A percentile compares a stretch with the other conserved stretches of the same genome.
Conservation (phyloP, 1,140 invertebrate species). For the Platorchestia sp. region DNA sequence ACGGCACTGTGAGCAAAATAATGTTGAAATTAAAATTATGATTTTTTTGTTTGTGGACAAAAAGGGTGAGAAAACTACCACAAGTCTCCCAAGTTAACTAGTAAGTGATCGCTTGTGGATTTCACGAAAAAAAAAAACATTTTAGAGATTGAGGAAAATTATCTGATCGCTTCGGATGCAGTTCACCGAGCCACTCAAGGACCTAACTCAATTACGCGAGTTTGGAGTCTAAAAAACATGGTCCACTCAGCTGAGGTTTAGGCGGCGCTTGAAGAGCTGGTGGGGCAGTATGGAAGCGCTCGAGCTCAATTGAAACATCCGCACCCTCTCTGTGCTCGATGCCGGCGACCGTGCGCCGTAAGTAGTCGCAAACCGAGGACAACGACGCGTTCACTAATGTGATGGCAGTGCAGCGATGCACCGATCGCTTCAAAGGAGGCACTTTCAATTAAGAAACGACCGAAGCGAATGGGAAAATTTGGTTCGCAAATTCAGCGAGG, state of each 20-base stretch:
- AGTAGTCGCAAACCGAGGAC: not conserved
- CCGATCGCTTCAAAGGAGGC: not conserved
- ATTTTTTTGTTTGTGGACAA: too few relatives aligned
- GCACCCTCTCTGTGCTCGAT: not conserved
- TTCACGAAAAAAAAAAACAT: not conserved
- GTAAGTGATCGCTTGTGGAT: not conserved
- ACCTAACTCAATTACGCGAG: conserved; percentile 34
- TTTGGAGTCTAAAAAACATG: conserved; percentile 17
- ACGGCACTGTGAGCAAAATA: too few relatives aligned
- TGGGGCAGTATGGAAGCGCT: not conserved
- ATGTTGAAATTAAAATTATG: too few relatives aligned
- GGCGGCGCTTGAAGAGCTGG: not conserved
- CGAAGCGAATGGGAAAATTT: not conserved
- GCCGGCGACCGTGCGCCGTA: not conserved
- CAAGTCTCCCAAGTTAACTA: too few relatives aligned
- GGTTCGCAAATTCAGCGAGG: not conserved
- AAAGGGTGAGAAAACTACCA: too few relatives aligned
- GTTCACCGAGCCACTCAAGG: not conserved
- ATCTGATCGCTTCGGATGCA: not conserved
- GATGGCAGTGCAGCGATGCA: not conserved
- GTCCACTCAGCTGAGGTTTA: conserved; percentile 2
- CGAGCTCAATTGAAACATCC: not conserved
- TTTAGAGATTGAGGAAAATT: not conserved
- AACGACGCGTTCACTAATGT: not conserved
- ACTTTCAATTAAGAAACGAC: not conserved